A percentile compares a stretch with the other conserved stretches of the same genome.
These are phyloP conservation scores for Eupithecia tripunctaria DNA, from an alignment of 2,888 invertebrate species.

Conservation along the genomic window DNA sequence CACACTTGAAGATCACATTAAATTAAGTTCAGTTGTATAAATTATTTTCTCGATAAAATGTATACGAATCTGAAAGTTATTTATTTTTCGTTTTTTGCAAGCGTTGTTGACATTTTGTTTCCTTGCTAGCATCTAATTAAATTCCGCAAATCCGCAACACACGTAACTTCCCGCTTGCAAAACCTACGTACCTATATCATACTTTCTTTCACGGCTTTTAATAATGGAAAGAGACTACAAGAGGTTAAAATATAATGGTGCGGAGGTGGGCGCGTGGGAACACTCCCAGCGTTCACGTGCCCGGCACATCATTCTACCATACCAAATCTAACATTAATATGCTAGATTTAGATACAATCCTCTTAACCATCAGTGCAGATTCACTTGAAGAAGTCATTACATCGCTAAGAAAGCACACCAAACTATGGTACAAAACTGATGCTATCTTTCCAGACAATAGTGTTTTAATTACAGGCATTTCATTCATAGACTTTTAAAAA, in stretches of 20 bases:
- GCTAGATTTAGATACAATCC: slow-evolving; percentile 55
- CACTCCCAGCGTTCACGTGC: slow-evolving; percentile 83
- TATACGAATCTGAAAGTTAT: not conserved
- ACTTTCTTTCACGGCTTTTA: slow-evolving; percentile 83
- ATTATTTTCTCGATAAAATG: too few species aligned
- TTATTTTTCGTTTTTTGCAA: not conserved
- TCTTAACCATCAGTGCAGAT: slow-evolving; percentile 36
- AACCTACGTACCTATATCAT: slow-evolving; percentile 64
- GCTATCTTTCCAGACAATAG: slow-evolving; percentile 25
- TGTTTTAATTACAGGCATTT: slow-evolving; percentile 24
- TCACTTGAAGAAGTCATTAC: slow-evolving; percentile 61
- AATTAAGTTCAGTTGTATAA: not conserved
- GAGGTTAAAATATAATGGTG: slow-evolving; percentile 84
- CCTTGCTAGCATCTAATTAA: slow-evolving; percentile 18
- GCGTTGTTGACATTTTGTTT: not conserved
- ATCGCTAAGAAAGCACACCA: slow-evolving; percentile 50
- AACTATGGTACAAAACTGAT: slow-evolving; percentile 24
- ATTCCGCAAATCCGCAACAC: slow-evolving; percentile 51
- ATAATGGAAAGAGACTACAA: slow-evolving; percentile 81
- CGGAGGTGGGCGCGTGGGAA: slow-evolving; percentile 84
- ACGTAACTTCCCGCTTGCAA: slow-evolving; percentile 67
- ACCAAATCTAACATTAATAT: slow-evolving; percentile 81
- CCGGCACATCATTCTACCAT: slow-evolving; percentile 72
- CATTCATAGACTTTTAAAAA: slow-evolving; percentile 1
- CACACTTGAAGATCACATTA: not conserved